Percentiles rank a stretch among this genome's conserved stretches.
phyloP scores from a whole-genome alignment of 2,888 invertebrate genomes.

The Ectemnius continuus region DNA sequence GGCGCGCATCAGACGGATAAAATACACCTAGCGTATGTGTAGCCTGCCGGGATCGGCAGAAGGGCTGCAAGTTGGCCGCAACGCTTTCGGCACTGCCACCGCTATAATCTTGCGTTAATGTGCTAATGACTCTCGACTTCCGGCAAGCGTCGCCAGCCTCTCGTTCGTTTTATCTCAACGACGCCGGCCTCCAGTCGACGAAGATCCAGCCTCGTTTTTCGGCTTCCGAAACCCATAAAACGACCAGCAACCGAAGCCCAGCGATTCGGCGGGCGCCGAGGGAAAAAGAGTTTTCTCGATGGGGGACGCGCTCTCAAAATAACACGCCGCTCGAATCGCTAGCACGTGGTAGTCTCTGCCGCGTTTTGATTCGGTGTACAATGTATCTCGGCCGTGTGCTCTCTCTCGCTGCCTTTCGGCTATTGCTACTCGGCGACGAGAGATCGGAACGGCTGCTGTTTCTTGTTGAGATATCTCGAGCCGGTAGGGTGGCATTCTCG shows the following conservation, averaged over 20 bases:
- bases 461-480: slow-evolving; percentile 21
- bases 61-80: too few relatives aligned
- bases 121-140: slow-evolving; percentile 30
- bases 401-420: too few relatives aligned
- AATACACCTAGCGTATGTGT: too few relatives aligned
- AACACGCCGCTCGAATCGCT: slow-evolving; percentile 39
- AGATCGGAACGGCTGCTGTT: too few relatives aligned
- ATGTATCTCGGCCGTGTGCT: too few relatives aligned
- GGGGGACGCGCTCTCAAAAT: slow-evolving; percentile 26
- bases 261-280: neutral
- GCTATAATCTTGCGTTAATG: too few relatives aligned
- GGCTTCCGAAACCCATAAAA: slow-evolving; percentile 71
- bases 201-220: slow-evolving; percentile 61
- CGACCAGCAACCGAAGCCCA: slow-evolving; percentile 12
- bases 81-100: too few relatives aligned
- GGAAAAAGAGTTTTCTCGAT: too few relatives aligned
- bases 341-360: slow-evolving; percentile 31
- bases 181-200: slow-evolving; percentile 49
- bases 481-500: slow-evolving; percentile 41
- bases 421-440: too few relatives aligned
- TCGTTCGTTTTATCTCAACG: slow-evolving; percentile 59
- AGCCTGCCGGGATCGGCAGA: too few relatives aligned
- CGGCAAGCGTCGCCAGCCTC: slow-evolving; percentile 57
- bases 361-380: too few relatives aligned
- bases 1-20: too few relatives aligned